A percentile compares a stretch with the other conserved stretches of the same genome.
These are phyloP conservation scores for Aldrovandia affinis DNA, from an alignment of 2,797 vertebrate genomes.

Conservation along the genomic window DNA sequence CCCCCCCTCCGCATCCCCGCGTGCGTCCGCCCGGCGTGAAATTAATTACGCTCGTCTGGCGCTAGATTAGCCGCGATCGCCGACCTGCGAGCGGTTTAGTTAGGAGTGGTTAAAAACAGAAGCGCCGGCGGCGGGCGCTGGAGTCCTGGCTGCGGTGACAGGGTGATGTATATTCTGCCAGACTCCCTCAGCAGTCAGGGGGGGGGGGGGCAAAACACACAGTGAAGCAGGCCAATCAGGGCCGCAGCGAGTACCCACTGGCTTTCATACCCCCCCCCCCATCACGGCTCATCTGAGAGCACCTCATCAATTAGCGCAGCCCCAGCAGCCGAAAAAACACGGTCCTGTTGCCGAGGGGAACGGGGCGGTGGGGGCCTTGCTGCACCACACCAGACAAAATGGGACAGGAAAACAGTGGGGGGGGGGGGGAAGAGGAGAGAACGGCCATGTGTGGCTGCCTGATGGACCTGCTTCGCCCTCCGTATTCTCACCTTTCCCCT, in stretches of 20 bases:
- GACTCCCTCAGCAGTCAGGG: conserved; percentile 41
- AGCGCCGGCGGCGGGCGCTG: conserved; percentile 58
- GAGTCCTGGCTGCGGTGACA: conserved; percentile 66
- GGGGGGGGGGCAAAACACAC: conserved; percentile 38
- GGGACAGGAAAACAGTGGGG: not conserved
- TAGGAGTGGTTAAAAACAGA: conserved; percentile 76
- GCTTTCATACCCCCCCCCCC: conserved; percentile 68
- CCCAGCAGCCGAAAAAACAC: conserved; percentile 54
- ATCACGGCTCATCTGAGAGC: conserved; percentile 65
- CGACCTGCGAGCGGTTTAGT: conserved; percentile 48
- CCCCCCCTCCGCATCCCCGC: not conserved
- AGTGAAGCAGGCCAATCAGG: conserved; percentile 52
- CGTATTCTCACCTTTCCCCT: conserved; percentile 82
- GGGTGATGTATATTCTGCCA: conserved; percentile 71
- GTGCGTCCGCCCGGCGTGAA: not conserved
- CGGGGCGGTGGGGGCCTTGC: not conserved
- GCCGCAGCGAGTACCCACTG: conserved; percentile 70
- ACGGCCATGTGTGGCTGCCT: conserved; percentile 27
- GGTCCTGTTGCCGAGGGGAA: conserved; percentile 26
- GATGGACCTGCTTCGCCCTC: not conserved
- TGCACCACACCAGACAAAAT: not conserved
- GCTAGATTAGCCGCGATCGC: conserved; percentile 68
- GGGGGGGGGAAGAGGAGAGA: not conserved
- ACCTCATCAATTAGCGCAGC: conserved; percentile 73
- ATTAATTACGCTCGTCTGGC: conserved; percentile 64